phyloP scores from a whole-genome alignment of 2,113 vertebrate species.

The Hydropotes inermis region DNA sequence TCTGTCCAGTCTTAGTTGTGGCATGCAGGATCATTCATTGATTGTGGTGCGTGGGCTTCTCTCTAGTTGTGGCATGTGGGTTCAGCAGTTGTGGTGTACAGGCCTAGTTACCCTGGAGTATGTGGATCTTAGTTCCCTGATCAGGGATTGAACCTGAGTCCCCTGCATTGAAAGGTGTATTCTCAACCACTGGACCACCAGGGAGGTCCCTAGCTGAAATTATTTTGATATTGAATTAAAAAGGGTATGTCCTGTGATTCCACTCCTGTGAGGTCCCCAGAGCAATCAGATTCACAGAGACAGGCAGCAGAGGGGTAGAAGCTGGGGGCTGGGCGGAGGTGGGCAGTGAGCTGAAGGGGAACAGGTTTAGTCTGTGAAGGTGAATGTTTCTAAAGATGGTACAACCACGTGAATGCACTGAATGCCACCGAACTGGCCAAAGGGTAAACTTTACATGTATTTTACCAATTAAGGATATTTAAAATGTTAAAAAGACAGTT shows the following conservation, averaged over 20 bases:
- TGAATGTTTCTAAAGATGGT: not conserved
- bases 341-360: not conserved
- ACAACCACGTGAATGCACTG: too few species aligned
- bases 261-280: not conserved
- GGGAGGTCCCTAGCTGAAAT: not conserved
- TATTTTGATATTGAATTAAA: constrained; percentile 39
- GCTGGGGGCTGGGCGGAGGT: not conserved
- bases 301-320: fast-evolving
- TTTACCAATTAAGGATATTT: not conserved
- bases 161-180: not conserved
- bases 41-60: not conserved
- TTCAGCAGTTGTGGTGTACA: not conserved
- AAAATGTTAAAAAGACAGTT: not conserved
- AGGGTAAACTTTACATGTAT: not conserved
- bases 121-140: not conserved
- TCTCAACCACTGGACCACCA: not conserved
- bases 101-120: not conserved
- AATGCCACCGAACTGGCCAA: not conserved
- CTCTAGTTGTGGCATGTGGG: not conserved
- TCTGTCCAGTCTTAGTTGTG: not conserved
- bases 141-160: not conserved
- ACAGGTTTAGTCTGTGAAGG: not conserved
- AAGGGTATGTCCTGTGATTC: not conserved
- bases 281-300: not conserved
- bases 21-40: not conserved